phyloP scores from a whole-genome alignment of 37 sponge, comb jelly and placozoan genomes.

The Axinella damicornis region DNA sequence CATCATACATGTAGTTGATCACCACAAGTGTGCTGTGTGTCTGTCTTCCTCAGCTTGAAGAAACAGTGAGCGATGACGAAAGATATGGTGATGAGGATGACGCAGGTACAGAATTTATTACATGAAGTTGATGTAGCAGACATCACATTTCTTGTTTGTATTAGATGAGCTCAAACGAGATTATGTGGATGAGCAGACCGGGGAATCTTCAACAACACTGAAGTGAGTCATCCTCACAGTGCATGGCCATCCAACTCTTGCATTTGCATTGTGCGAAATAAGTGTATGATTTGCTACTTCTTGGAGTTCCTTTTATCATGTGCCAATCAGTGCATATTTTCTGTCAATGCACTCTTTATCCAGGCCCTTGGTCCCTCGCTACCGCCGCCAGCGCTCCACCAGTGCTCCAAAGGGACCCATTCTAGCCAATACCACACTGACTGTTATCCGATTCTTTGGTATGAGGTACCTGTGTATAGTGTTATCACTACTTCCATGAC shows the following conservation, averaged over 20 bases:
- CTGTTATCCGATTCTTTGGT: conserved; percentile 90
- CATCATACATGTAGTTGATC: no score
- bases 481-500: no score
- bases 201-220: conserved; percentile 14
- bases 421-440: conserved; percentile 91
- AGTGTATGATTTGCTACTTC: no score
- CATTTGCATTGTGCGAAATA: no score
- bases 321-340: no score
- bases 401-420: conserved; percentile 72
- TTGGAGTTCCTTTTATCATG: no score
- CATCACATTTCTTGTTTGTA: no score
- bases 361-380: background rate
- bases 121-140: no score
- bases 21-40: background rate
- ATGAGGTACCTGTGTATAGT: no score
- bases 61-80: conserved; percentile 62
- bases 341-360: no score
- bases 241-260: no score
- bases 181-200: conserved; percentile 69
- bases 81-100: conserved; percentile 59
- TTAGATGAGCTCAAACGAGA: conserved; percentile 71
- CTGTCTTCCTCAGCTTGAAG: conserved; percentile 30
- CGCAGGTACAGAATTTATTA: background rate
- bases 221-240: background rate
- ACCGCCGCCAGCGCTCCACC: conserved; percentile 5